A percentile compares a stretch with the other conserved stretches of the same genome.
These are phyloP conservation scores for Phrynosoma platyrhinos DNA, from an alignment of 2,113 vertebrate genomes.

Conservation along the genomic window DNA sequence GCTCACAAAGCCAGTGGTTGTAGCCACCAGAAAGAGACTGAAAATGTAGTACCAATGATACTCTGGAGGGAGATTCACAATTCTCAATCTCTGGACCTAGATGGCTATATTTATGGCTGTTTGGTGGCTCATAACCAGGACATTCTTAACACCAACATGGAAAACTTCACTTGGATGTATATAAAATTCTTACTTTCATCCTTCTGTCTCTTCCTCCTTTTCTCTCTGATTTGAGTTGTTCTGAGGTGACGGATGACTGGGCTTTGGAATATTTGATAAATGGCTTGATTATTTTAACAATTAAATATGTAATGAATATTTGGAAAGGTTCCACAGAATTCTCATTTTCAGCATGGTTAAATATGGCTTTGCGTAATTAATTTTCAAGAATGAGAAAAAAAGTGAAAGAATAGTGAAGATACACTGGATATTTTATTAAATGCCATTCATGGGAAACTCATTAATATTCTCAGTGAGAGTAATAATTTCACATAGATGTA, in stretches of 20 bases:
- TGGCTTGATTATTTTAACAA: slow-evolving; percentile 79
- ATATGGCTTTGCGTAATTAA: slow-evolving; percentile 77
- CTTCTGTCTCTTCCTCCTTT: slow-evolving; percentile 16
- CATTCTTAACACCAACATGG: neutral
- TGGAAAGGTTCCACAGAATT: slow-evolving; percentile 74
- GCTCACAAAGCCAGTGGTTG: neutral
- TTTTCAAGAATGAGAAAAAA: slow-evolving; percentile 74
- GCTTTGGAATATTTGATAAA: slow-evolving; percentile 67
- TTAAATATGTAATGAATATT: slow-evolving; percentile 77
- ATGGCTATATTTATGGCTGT: neutral
- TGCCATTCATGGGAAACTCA: slow-evolving; percentile 73
- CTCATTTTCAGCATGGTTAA: slow-evolving; percentile 76
- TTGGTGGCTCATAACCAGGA: neutral
- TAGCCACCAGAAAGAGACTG: neutral
- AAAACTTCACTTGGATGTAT: neutral
- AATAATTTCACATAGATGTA: slow-evolving; percentile 58
- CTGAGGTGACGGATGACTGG: slow-evolving; percentile 68
- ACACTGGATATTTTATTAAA: slow-evolving; percentile 75
- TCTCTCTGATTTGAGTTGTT: slow-evolving; percentile 46
- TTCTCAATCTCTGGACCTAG: neutral
- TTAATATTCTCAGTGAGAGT: slow-evolving; percentile 69
- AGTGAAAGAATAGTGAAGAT: slow-evolving; percentile 72
- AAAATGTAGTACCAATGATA: neutral
- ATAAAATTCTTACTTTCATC: slow-evolving; percentile 47
- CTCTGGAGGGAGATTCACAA: neutral